phyloP scores from a whole-genome alignment of 2,888 invertebrate species.

The Falcaria lacertinaria region DNA sequence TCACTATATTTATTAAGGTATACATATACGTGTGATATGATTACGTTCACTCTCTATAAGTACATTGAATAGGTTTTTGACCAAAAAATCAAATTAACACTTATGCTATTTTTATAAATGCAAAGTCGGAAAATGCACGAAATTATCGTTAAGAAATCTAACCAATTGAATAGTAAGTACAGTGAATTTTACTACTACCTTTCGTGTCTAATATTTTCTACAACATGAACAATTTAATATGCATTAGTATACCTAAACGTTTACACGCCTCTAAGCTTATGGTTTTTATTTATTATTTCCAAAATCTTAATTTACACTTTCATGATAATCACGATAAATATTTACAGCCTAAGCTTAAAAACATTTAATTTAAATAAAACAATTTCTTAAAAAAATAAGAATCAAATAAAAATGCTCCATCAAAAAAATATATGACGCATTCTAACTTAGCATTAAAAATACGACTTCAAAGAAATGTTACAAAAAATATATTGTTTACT shows the following conservation, averaged over 20 bases:
- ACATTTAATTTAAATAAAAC: constrained; percentile 34
- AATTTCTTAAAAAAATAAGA: constrained; percentile 38
- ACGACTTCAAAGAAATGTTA: constrained; percentile 1
- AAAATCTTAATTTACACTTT: constrained; percentile 63
- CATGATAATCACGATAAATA: constrained; percentile 61
- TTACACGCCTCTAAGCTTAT: constrained; percentile 57
- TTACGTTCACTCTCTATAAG: constrained; percentile 54
- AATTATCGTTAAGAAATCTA: constrained; percentile 14
- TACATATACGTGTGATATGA: constrained; percentile 74
- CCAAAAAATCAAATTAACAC: constrained; percentile 19
- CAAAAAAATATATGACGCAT: constrained; percentile 34
- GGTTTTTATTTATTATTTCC: constrained; percentile 27
- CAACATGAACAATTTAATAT: constrained; percentile 75
- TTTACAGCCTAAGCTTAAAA: constrained; percentile 54
- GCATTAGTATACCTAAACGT: constrained; percentile 61
- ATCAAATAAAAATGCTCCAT: constrained; percentile 25
- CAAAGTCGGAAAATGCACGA: constrained; percentile 37
- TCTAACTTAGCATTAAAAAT: constrained; percentile 14
- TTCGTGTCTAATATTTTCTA: constrained; percentile 56
- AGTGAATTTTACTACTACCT: constrained; percentile 49
- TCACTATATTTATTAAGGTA: constrained; percentile 50
- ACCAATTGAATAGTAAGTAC: constrained; percentile 22
- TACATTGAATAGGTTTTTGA: constrained; percentile 17
- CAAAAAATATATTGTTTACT: too few relatives aligned
- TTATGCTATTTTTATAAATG: constrained; percentile 27